A percentile compares a stretch with the other conserved stretches of the same genome.
These are phyloP conservation scores for Acronicta aceris DNA, from an alignment of 2,888 invertebrate genomes.

Conservation along the genomic window DNA sequence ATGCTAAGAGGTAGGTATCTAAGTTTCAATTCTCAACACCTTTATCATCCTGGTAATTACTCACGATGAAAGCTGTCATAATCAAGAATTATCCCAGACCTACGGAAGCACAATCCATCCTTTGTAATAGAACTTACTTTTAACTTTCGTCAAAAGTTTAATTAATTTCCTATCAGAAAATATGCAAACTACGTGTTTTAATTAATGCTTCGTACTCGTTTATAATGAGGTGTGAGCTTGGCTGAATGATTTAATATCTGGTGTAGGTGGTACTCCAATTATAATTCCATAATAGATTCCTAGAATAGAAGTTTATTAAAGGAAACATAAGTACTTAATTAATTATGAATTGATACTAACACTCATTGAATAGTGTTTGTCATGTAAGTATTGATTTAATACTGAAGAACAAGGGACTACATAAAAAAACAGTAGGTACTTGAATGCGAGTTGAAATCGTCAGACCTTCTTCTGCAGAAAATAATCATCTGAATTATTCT, in stretches of 20 bases:
- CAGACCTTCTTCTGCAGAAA: too few relatives aligned
- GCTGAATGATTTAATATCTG: constrained; percentile 26
- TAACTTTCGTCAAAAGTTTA: constrained; percentile 52
- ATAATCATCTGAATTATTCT: not conserved
- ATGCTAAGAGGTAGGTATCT: not conserved
- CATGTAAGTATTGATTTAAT: too few relatives aligned
- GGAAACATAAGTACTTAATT: not conserved
- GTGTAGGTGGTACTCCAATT: constrained; percentile 26
- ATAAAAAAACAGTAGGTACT: too few relatives aligned
- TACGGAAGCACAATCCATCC: constrained; percentile 34
- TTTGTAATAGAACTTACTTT: constrained; percentile 43
- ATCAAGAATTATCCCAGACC: constrained; percentile 36
- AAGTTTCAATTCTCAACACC: too few relatives aligned
- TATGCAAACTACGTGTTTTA: constrained; percentile 49
- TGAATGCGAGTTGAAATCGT: too few relatives aligned
- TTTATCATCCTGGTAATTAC: constrained; percentile 1
- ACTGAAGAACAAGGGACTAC: too few relatives aligned
- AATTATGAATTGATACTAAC: not conserved
- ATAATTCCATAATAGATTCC: constrained; percentile 27
- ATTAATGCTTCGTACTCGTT: constrained; percentile 38
- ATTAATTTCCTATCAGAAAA: constrained; percentile 56
- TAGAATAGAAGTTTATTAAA: not conserved
- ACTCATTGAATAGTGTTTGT: too few relatives aligned
- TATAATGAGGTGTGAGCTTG: constrained; percentile 47
- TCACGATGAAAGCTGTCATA: constrained; percentile 20